phyloP scores from a whole-genome alignment of 1,140 invertebrate species.

The Neodiprion pinetum region DNA sequence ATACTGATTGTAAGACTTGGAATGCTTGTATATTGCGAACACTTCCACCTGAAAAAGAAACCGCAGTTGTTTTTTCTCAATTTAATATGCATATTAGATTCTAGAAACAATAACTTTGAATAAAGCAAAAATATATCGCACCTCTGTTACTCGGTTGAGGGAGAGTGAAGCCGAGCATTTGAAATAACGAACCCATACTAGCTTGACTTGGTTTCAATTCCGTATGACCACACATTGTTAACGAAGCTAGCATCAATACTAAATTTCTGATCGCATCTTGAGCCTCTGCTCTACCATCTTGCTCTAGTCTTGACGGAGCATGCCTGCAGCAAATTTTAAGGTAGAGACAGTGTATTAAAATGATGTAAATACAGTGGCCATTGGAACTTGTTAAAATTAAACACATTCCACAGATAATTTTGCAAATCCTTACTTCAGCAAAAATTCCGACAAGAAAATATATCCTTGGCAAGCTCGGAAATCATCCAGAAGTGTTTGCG shows the following conservation, averaged over 20 bases:
- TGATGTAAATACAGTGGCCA: conserved; percentile 12
- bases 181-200: conserved; percentile 87
- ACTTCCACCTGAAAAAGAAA: conserved; percentile 65
- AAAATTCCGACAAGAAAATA: conserved; percentile 91
- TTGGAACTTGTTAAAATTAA: neutral
- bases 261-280: conserved; percentile 91
- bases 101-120: neutral
- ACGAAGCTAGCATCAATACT: conserved; percentile 89
- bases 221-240: conserved; percentile 92
- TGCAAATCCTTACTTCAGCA: conserved; percentile 79
- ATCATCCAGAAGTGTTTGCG: conserved; percentile 93
- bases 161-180: conserved; percentile 90
- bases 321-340: conserved; percentile 42
- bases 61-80: conserved; percentile 12
- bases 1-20: conserved; percentile 93
- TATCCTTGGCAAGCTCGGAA: conserved; percentile 95
- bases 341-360: conserved; percentile 22
- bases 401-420: conserved; percentile 23
- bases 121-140: conserved; percentile 46
- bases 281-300: conserved; percentile 77
- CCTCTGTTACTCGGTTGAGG: conserved; percentile 90
- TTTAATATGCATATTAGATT: neutral
- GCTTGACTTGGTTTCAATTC: conserved; percentile 86
- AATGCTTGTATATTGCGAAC: conserved; percentile 95
- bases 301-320: conserved; percentile 72